phyloP scores from a whole-genome alignment of 2,797 vertebrate genomes.

The Phoebastria nigripes region DNA sequence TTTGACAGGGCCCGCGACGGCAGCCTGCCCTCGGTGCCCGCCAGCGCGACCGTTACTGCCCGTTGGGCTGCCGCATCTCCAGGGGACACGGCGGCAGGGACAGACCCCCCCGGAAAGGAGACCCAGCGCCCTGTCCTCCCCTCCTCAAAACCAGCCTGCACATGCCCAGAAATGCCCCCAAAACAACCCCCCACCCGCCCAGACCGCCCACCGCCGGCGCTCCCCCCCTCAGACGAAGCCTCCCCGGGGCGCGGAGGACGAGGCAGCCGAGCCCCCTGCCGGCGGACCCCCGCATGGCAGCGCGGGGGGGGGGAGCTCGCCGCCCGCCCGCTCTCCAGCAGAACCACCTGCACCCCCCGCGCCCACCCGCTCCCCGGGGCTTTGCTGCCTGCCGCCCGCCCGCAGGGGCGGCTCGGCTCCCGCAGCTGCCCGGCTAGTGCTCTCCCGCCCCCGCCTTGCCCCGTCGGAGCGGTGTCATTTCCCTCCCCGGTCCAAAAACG shows the following conservation, averaged over 20 bases:
- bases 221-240: background rate
- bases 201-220: background rate
- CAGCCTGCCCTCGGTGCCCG: background rate
- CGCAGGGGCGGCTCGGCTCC: background rate
- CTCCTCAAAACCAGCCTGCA: background rate
- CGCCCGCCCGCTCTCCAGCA: background rate
- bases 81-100: background rate
- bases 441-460: background rate
- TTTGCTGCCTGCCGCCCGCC: background rate
- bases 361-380: background rate
- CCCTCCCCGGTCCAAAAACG: background rate
- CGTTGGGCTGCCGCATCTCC: background rate
- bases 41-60: background rate
- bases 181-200: fast-evolving
- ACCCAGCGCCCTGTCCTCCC: background rate
- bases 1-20: background rate
- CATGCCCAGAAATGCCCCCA: fast-evolving
- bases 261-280: background rate
- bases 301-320: background rate
- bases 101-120: background rate
- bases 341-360: background rate
- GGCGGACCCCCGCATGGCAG: background rate
- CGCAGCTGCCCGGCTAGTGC: background rate
- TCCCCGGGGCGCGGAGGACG: background rate
- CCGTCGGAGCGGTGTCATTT: background rate